phyloP scores from a whole-genome alignment of 2,113 vertebrate genomes.

The Abramis brama region DNA sequence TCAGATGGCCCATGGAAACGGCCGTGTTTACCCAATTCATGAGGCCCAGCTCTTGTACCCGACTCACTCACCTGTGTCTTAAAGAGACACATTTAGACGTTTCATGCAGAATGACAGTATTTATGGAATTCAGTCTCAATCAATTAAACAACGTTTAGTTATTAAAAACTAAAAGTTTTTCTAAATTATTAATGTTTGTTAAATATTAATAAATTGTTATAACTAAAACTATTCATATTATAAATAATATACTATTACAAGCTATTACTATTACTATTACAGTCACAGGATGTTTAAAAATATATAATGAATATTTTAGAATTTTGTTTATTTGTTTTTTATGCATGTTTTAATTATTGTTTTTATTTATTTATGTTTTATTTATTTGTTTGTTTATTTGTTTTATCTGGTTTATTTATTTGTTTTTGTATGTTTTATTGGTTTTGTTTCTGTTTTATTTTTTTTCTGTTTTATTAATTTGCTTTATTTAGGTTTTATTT shows the following conservation, averaged over 20 bases:
- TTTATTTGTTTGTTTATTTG: background rate
- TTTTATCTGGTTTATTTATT: background rate
- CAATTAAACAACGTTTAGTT: background rate
- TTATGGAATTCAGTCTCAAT: background rate
- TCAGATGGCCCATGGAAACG: slow-evolving; percentile 63
- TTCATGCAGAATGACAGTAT: background rate
- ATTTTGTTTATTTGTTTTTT: too few relatives aligned
- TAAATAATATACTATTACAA: too few relatives aligned
- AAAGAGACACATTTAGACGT: background rate
- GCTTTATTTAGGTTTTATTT: too few relatives aligned
- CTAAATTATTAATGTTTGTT: too few relatives aligned
- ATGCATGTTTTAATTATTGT: too few relatives aligned
- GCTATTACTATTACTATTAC: too few relatives aligned
- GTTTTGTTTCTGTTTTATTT: too few relatives aligned
- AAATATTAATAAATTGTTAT: background rate
- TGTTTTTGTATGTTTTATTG: background rate
- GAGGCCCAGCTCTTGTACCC: slow-evolving; percentile 45
- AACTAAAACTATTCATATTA: background rate
- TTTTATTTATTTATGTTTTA: background rate
- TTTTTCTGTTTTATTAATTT: too few relatives aligned
- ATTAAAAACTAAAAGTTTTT: background rate
- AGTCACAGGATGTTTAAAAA: too few relatives aligned
- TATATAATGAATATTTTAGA: too few relatives aligned
- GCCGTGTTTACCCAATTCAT: slow-evolving; percentile 63
- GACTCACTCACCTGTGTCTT: slow-evolving; percentile 32